Percentiles rank a stretch among this genome's conserved stretches.
phyloP scores from a whole-genome alignment of 2,888 invertebrate species.

The Morinoia aosen region DNA sequence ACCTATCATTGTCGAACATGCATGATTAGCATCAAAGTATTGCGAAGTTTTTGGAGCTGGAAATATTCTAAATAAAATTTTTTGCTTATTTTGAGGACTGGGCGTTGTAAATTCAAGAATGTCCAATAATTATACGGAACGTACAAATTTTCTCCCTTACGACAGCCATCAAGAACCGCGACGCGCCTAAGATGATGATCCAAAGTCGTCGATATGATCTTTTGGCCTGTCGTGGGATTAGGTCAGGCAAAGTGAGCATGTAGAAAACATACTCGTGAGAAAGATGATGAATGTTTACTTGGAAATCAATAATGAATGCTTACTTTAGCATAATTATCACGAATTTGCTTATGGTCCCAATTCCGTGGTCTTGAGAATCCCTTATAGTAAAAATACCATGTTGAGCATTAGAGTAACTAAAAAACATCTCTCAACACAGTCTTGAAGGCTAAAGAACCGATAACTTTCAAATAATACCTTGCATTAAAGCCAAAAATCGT shows the following conservation, averaged over 20 bases:
- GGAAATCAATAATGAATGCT: too few relatives aligned
- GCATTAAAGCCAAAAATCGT: too few relatives aligned
- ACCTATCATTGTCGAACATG: neutral
- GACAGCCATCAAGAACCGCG: neutral
- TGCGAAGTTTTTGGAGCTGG: neutral
- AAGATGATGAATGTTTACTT: too few relatives aligned
- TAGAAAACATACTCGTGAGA: neutral
- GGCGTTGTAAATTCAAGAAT: neutral
- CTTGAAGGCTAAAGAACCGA: too few relatives aligned
- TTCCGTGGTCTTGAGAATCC: too few relatives aligned
- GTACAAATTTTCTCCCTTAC: neutral
- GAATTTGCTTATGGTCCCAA: too few relatives aligned
- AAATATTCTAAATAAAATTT: neutral
- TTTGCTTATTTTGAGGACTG: neutral
- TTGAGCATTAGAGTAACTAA: too few relatives aligned
- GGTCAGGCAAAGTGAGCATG: neutral
- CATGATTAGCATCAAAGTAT: neutral
- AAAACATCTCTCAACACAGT: too few relatives aligned
- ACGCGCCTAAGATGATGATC: neutral
- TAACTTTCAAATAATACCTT: too few relatives aligned
- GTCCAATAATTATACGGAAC: neutral
- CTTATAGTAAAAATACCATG: too few relatives aligned
- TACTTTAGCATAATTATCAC: too few relatives aligned
- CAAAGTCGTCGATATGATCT: neutral
- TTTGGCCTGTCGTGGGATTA: neutral